A percentile compares a stretch with the other conserved stretches of the same genome.
Evolutionary conservation across 1,140 invertebrate species (phyloP).

Genomic region (Phymorhynchus buccinoides): DNA sequence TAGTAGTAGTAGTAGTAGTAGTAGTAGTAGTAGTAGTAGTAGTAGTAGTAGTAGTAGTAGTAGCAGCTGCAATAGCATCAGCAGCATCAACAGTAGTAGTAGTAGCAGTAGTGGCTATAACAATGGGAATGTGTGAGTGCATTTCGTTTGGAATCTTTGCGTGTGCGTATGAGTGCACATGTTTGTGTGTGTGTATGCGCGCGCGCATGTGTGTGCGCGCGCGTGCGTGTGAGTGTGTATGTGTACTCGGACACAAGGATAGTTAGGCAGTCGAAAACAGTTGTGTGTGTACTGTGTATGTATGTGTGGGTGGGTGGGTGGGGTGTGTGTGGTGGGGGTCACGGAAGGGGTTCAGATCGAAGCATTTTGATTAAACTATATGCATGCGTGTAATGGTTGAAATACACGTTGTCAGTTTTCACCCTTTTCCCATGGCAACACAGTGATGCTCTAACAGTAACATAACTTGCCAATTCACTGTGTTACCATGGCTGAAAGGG

Average conservation of each 20-base stretch:
- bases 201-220: background rate
- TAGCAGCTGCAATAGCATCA: background rate
- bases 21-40: background rate
- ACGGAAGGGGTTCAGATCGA: background rate
- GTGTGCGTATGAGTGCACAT: background rate
- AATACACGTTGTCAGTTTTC: no score
- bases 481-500: no score
- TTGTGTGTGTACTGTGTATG: no score
- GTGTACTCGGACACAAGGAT: background rate
- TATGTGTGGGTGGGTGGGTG: no score
- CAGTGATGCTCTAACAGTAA: no score
- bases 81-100: background rate
- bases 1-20: background rate
- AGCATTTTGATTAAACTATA: background rate
- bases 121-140: background rate
- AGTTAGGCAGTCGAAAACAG: background rate
- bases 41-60: background rate
- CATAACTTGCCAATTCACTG: no score
- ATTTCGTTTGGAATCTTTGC: background rate
- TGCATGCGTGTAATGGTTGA: background rate
- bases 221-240: constrained; percentile 11
- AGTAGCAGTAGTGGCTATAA: background rate
- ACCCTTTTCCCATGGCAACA: no score
- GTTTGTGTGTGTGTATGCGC: constrained; percentile 11
- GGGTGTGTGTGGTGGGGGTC: no score